Base-by-base conservation (phyloP, 1,140 invertebrate species). In the Temnothorax curvispinosus region DNA sequence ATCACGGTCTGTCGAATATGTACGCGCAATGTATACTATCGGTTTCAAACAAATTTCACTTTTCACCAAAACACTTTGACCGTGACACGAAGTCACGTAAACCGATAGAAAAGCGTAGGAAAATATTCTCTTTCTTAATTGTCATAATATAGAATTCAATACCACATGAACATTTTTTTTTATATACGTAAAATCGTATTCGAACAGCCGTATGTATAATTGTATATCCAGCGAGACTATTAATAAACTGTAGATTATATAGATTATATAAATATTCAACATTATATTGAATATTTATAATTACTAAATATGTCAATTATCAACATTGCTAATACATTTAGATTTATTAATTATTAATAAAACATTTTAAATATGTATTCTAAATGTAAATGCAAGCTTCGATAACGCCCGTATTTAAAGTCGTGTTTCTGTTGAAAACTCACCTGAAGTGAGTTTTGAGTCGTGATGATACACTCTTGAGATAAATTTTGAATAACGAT, bases 31-130 rank as follows among this genome's bases (percentile, higher is more conserved):
- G 11, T 71, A 54, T 27, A 56, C 35, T 35, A 32, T 71, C 41
- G 38, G 4, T 69, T 69, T 81, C 62, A 27, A 69, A 54, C 7
- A 13, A 81, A 81, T 81, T 81, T 58, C 50, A 71, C 50, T 81
- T 41, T 27, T 52, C 35, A 67, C 21, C 18, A 52, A 71, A 56
- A 81, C 5, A 60, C 21, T n/a, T 60, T 69, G 21, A 41, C n/a
- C 13, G 15, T 44, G 15, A 71, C 21, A 71, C 52, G 3, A 44
- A 71, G 9, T 71, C n/a, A 44, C 4, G 11, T 38, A 65, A n/a
- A n/a, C 15, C n/a, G 7, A 2, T n/a, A 56, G 3, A n/a, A 62
- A 64, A 77, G 0, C 32, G 21, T 60, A 69, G 41, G 5, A 81
- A 81, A 41, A 54, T 27, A 15, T 58, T 71, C 9, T 56, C 2